A percentile compares a stretch with the other conserved stretches of the same genome.
phyloP scores from a whole-genome alignment of 2,113 vertebrate genomes.

The Corythaeola cristata region DNA sequence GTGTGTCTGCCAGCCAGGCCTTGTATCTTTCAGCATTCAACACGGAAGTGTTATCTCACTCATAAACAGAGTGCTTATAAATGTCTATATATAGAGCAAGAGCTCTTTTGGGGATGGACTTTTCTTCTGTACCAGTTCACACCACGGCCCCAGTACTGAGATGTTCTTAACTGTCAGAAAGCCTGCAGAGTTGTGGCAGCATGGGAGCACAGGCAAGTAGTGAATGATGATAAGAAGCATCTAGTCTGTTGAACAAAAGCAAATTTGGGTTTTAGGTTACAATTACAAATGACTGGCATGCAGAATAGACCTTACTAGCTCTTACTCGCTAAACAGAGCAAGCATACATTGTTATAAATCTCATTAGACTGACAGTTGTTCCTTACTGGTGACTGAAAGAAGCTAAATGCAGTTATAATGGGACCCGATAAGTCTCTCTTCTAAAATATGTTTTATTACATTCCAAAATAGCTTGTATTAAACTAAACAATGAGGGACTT shows the following conservation, averaged over 20 bases:
- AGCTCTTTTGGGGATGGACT: background rate
- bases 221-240: background rate
- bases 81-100: background rate
- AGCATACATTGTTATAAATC: background rate
- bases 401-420: slow-evolving; percentile 7
- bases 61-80: background rate
- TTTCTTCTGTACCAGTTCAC: background rate
- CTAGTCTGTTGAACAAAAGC: background rate
- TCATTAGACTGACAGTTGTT: background rate
- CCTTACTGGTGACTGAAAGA: slow-evolving; percentile 1
- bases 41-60: background rate
- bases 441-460: slow-evolving; percentile 23
- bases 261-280: background rate
- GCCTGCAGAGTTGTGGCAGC: background rate
- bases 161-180: background rate
- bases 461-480: slow-evolving; percentile 39
- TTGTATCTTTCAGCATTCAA: background rate
- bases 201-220: background rate
- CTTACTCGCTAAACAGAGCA: background rate
- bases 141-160: background rate
- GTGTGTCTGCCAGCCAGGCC: background rate
- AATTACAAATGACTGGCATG: background rate
- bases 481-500: slow-evolving; percentile 50
- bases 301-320: background rate
- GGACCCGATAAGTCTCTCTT: background rate